phyloP scores from a whole-genome alignment of 2,888 invertebrate genomes.

The Drosophila bunnanda region DNA sequence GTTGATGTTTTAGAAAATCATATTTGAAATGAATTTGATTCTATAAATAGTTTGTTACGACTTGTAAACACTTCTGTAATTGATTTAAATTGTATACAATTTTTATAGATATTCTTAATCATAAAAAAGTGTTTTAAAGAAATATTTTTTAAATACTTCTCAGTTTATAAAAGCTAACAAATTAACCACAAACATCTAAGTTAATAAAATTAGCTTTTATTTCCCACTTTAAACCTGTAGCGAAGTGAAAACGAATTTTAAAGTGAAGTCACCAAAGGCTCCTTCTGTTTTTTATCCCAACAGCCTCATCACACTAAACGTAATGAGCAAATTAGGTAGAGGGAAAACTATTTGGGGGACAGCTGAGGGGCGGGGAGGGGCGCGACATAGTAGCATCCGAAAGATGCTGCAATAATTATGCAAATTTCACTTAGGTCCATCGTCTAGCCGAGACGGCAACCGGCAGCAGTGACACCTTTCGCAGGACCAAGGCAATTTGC shows the following conservation, averaged over 20 bases:
- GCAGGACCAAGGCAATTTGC: slow-evolving; percentile 61
- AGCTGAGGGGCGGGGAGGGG: slow-evolving; percentile 26
- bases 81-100: neutral
- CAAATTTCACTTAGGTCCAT: slow-evolving; percentile 57
- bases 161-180: no score
- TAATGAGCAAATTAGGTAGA: slow-evolving; percentile 61
- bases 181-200: no score
- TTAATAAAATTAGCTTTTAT: neutral
- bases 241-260: slow-evolving; percentile 15
- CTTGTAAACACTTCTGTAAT: neutral
- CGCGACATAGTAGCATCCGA: slow-evolving; percentile 17
- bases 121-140: neutral
- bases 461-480: slow-evolving; percentile 58
- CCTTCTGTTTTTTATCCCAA: slow-evolving; percentile 33
- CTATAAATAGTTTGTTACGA: neutral
- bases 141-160: no score
- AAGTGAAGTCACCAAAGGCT: neutral
- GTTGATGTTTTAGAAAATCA: neutral
- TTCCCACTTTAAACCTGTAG: neutral
- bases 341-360: slow-evolving; percentile 29
- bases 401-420: slow-evolving; percentile 73
- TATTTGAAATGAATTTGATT: neutral
- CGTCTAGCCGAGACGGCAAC: slow-evolving; percentile 67
- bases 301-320: slow-evolving; percentile 63
- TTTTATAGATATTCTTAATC: neutral